phyloP scores from a whole-genome alignment of 2,113 vertebrate species.

The Cranoglanis bouderius region DNA sequence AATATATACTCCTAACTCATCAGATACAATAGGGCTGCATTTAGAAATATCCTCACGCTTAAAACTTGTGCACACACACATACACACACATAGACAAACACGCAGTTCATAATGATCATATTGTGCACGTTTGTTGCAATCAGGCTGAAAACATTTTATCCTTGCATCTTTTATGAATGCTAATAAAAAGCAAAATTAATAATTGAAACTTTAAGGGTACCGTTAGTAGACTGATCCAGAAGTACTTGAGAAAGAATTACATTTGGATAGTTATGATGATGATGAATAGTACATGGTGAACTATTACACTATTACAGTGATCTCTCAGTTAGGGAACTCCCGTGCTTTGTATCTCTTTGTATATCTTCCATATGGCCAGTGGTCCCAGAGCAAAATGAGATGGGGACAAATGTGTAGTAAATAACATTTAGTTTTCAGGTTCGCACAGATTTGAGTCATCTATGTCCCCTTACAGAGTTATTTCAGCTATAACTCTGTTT shows the following conservation, averaged over 20 bases:
- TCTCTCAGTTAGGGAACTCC: neutral
- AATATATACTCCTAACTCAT: neutral
- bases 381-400: neutral
- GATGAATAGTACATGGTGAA: neutral
- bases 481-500: neutral
- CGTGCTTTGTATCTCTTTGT: neutral
- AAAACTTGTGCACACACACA: slow-evolving; percentile 27
- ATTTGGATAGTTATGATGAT: neutral
- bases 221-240: neutral
- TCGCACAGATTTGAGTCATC: neutral
- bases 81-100: slow-evolving; percentile 25
- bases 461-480: neutral
- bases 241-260: neutral
- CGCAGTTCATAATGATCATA: slow-evolving; percentile 11
- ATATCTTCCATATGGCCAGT: neutral
- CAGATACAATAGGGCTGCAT: neutral
- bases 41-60: slow-evolving; percentile 7
- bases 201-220: slow-evolving; percentile 5
- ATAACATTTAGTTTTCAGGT: neutral
- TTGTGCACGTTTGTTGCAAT: neutral
- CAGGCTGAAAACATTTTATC: neutral
- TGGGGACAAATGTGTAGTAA: neutral
- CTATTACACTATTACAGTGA: neutral
- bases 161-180: neutral
- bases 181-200: neutral